Evolutionary conservation across 2,797 vertebrate genomes (phyloP).

Genomic region (Hozukius guyotensis): DNA sequence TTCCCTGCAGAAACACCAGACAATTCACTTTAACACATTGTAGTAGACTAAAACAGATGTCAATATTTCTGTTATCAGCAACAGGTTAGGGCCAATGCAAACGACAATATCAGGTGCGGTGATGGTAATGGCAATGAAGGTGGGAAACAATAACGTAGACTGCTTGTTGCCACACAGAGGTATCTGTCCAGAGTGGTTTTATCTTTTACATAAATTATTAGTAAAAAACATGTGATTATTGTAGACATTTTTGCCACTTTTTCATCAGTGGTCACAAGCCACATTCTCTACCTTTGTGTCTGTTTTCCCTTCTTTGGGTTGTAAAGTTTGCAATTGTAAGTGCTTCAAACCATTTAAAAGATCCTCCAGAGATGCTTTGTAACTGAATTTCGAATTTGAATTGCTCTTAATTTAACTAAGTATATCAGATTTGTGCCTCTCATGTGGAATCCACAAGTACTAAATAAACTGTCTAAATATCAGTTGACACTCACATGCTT

Average conservation of each 20-base stretch:
- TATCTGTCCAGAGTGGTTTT: not conserved
- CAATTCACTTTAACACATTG: not conserved
- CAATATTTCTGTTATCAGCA: not conserved
- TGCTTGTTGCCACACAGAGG: not conserved
- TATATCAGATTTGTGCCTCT: not conserved
- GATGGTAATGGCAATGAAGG: not conserved
- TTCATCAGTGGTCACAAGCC: not conserved
- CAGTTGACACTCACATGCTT: not conserved
- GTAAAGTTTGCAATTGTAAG: not conserved
- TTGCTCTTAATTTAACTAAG: not conserved
- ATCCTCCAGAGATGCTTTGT: not conserved
- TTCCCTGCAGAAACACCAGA: constrained; percentile 81
- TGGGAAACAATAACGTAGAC: not conserved
- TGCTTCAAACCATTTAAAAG: not conserved
- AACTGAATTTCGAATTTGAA: not conserved
- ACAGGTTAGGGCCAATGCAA: not conserved
- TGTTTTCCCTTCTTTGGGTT: not conserved
- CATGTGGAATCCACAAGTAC: not conserved
- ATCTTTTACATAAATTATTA: not conserved
- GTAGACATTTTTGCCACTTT: not conserved
- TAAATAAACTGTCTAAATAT: not conserved
- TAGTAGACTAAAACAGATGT: not conserved
- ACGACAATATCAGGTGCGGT: not conserved
- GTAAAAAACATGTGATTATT: not conserved
- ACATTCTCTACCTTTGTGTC: not conserved